Base-by-base conservation (phyloP, 1,140 invertebrate genomes). In the Trinorchestia longiramus region DNA sequence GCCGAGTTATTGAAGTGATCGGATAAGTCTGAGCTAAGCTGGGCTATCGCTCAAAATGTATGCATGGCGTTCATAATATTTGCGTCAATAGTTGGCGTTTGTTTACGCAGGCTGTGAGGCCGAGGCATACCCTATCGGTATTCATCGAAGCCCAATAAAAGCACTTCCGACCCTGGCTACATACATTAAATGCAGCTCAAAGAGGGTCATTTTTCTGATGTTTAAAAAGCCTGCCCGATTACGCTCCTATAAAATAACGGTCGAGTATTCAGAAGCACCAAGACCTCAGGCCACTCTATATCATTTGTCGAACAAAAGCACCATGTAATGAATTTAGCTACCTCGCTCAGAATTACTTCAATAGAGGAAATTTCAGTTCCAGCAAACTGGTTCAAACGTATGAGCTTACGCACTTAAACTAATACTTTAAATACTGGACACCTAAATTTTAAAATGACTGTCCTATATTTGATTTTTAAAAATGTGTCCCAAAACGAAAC, bases 161-260 rank as follows among this genome's bases (percentile, higher is more conserved):
- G 92, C 92, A 94, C 92, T 94, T 94, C 92, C 92, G 92, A 94
- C 43, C 92, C 43, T 43, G 40, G 92, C 92, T 94, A 94, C 92
- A 94, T 94, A 94, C 92, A 94, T 94, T 94, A 94, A 94, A 94
- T 94, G 44, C 92, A 94, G 40, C 92, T 94, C 92, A 94, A 94
- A 94, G 92, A 47, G 92, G 92, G 43, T 45, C 92, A 94, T 94
- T 94, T 94, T 94, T 94, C 92, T 94, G 92, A 94, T 94, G 92
- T 45, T 94, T 94, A 94, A 94, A 94, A 94, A 47, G 92, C 92
- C 92, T 45, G 43, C 92, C 44, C 92, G 92, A 44, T 94, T 94
- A 94, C 17, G 92, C 92, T 43, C 44, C 11, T 8, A 40, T 43
- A 19, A 94, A 94, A 94, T 94, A 94, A 47, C 92, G 92, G 44